These are phyloP conservation scores for Athrips mouffetella DNA, from an alignment of 2,888 invertebrate species.

Conservation along the genomic window DNA sequence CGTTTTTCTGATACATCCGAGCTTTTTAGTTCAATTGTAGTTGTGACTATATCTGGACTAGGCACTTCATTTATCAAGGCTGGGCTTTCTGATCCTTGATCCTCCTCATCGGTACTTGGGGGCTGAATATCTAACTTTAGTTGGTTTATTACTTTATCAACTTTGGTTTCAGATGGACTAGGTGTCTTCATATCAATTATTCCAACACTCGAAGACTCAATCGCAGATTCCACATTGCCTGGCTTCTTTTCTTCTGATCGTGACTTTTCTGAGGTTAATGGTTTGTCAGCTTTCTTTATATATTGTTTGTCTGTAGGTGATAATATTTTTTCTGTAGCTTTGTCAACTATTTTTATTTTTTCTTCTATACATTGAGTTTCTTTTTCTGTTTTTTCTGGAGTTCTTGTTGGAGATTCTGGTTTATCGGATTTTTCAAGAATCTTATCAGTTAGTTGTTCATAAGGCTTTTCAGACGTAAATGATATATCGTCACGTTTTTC, in stretches of 20 bases:
- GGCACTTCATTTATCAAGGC: neutral
- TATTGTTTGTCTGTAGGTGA: too few relatives aligned
- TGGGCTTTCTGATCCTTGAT: neutral
- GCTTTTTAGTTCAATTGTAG: too few relatives aligned
- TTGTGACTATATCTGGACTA: neutral
- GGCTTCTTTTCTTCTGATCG: too few relatives aligned
- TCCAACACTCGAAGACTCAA: too few relatives aligned
- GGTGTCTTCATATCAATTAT: neutral
- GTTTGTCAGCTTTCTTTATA: too few relatives aligned
- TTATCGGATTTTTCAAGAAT: neutral
- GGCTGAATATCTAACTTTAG: neutral
- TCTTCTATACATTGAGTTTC: too few relatives aligned
- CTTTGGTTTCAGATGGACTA: neutral
- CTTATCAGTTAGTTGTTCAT: neutral
- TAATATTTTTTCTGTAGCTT: too few relatives aligned
- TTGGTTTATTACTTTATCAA: neutral
- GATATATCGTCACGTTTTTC: too few relatives aligned
- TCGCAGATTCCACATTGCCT: too few relatives aligned
- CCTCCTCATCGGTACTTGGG: neutral
- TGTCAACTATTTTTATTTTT: too few relatives aligned
- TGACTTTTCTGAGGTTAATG: too few relatives aligned
- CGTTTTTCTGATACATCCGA: too few relatives aligned
- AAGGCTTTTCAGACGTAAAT: neutral
- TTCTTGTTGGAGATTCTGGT: neutral
- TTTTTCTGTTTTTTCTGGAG: neutral